Conservation (phyloP, 2,797 vertebrate genomes). For the Loriculus beryllinus region DNA sequence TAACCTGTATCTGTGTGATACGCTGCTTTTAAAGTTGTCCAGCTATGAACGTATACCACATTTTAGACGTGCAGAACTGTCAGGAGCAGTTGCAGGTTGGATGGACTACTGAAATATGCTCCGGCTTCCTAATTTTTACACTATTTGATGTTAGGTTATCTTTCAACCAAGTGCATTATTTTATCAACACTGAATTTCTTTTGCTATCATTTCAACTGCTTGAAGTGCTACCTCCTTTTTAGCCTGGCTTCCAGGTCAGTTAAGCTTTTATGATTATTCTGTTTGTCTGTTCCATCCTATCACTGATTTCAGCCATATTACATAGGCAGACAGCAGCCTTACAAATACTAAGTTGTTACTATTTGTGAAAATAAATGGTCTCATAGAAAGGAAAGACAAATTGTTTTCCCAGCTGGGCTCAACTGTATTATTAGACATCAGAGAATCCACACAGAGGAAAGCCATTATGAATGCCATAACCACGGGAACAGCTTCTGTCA, state of each 20-base stretch:
- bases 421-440: background rate
- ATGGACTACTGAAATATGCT: background rate
- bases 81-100: background rate
- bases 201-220: background rate
- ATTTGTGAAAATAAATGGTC: background rate
- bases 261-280: background rate
- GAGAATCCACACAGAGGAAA: background rate
- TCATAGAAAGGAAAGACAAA: background rate
- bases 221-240: background rate
- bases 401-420: background rate
- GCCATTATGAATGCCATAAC: background rate
- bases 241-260: background rate
- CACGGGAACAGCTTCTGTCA: background rate
- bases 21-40: background rate
- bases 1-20: background rate
- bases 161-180: background rate
- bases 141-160: background rate
- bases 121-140: background rate
- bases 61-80: background rate
- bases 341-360: background rate
- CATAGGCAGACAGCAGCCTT: background rate
- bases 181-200: background rate
- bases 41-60: accelerated
- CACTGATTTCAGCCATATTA: background rate
- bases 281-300: background rate